Base-by-base conservation (phyloP, 2,797 vertebrate genomes). In the Scomberomorus guttatus region DNA sequence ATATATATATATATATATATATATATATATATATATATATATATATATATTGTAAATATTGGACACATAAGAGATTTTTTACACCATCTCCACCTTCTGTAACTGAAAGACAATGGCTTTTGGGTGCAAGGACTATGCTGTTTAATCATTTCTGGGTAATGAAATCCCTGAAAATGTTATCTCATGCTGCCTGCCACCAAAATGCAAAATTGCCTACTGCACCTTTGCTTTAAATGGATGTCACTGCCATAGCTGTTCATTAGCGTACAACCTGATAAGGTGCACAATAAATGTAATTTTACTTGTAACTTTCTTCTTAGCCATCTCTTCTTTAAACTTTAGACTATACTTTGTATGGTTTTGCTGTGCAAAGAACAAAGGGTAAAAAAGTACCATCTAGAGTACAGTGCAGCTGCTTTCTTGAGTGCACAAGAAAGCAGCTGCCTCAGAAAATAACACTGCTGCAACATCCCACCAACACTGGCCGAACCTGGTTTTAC, bases 161-260 rank as follows among this genome's bases (percentile, higher is more conserved):
- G 9, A 63, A 44, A 24, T 58, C 42, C 15, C 17, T 65, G 2
- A 29, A 24, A 57, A 9, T n/a, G 54, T 74, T 27, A 20, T 61
- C 50, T 64, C 44, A n/a, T 34, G 24, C 29, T 50, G 24, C 17
- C 9, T 0, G 0, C 18, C 15, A 44, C 17, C 9, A 32, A 51
- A 14, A 48, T 63, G 42, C 32, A 25, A 64, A 56, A 34, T 46
- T 24, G 15, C 24, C 14, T 12, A 54, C 11, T 17, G 42, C n/a
- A 61, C 46, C 46, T 50, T 50, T 50, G 65, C 59, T 54, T 50
- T 59, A 32, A 29, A 25, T 51, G 44, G 59, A 51, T 79, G 13
- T 25, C 44, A 32, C 29, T 27, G 20, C 11, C 12, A 22, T 17
- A 54, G 51, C 29, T 39, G 32, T 50, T 27, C 17, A 32, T 65